A percentile compares a stretch with the other conserved stretches of the same genome.
Evolutionary conservation across 2,797 vertebrate genomes (phyloP).

Genomic region (Centropyge bicolor): DNA sequence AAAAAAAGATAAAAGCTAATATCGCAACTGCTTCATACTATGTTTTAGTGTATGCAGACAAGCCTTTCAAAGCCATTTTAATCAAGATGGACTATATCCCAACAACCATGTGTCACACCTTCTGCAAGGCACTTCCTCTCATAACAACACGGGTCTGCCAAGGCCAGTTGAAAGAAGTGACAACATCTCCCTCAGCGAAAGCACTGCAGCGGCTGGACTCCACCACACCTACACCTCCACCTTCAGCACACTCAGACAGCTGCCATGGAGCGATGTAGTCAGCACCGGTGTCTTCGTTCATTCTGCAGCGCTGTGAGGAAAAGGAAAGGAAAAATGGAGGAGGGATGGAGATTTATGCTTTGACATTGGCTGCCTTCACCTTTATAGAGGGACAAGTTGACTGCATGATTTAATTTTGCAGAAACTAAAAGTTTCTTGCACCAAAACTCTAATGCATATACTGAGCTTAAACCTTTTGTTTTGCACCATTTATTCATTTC

Average conservation of each 20-base stretch:
- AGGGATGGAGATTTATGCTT: background rate
- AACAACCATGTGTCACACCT: constrained; percentile 80
- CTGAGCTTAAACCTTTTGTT: background rate
- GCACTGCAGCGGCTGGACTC: constrained; percentile 86
- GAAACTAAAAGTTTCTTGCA: background rate
- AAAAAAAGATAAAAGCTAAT: constrained; percentile 9
- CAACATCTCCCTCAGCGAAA: constrained; percentile 85
- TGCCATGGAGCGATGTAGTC: constrained; percentile 92
- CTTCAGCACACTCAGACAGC: constrained; percentile 87
- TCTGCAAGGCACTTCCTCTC: constrained; percentile 87
- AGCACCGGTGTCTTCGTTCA: constrained; percentile 92
- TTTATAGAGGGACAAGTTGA: background rate
- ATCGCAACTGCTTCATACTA: background rate
- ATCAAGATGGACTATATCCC: background rate
- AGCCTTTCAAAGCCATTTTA: background rate
- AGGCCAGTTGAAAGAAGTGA: constrained; percentile 92
- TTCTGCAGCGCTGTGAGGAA: constrained; percentile 89
- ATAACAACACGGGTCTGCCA: constrained; percentile 92
- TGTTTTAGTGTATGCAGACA: background rate
- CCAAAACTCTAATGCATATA: background rate
- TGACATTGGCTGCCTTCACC: background rate
- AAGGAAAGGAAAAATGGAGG: background rate
- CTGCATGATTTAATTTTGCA: background rate
- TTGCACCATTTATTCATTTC: background rate
- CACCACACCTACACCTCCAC: constrained; percentile 92